phyloP scores from a whole-genome alignment of 1,140 invertebrate species.

The Aphelinus atriplicis region DNA sequence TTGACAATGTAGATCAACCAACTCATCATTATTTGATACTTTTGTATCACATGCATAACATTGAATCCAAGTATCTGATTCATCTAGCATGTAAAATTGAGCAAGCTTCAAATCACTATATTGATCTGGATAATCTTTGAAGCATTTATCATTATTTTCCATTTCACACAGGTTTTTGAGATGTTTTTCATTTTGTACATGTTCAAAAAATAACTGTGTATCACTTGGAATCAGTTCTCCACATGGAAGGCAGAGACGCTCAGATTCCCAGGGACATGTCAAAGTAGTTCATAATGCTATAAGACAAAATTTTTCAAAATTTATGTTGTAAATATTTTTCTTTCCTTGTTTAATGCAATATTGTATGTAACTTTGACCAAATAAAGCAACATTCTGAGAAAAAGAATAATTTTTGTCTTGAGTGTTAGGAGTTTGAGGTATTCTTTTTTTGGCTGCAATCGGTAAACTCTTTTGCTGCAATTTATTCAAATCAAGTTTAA shows the following conservation, averaged over 20 bases:
- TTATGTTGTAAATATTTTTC: conserved; percentile 26
- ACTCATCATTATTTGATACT: conserved; percentile 23
- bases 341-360: conserved; percentile 13
- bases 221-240: neutral
- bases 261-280: neutral
- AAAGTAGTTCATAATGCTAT: conserved; percentile 15
- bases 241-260: conserved; percentile 9
- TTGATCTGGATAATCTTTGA: neutral
- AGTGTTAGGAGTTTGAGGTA: neutral
- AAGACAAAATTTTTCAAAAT: neutral
- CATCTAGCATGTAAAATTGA: conserved; percentile 26
- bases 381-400: neutral
- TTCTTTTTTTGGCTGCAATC: neutral
- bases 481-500: neutral
- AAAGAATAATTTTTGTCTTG: neutral
- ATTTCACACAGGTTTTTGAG: conserved; percentile 11
- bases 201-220: conserved; percentile 21
- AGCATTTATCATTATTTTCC: neutral
- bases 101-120: conserved; percentile 18
- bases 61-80: conserved; percentile 15
- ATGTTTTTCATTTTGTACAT: conserved; percentile 19
- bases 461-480: neutral
- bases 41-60: conserved; percentile 34
- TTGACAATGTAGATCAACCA: conserved; percentile 19
- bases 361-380: conserved; percentile 1